phyloP scores from a whole-genome alignment of 2,888 invertebrate genomes.

The Atethmia centrago region DNA sequence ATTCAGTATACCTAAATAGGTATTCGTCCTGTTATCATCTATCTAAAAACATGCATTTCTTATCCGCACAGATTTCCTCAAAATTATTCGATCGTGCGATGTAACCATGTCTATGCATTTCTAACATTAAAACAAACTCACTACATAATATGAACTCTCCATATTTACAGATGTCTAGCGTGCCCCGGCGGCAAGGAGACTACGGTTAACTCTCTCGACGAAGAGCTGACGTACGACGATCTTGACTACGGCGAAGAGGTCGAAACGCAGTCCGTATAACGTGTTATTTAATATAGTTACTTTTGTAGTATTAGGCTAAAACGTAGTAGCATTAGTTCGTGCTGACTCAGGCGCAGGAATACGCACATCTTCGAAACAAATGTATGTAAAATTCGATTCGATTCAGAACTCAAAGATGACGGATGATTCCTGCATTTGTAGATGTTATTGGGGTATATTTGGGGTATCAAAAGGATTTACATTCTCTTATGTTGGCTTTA shows the following conservation, averaged over 20 bases:
- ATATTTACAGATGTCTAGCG: slow-evolving; percentile 89
- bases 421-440: neutral
- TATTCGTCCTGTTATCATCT: neutral
- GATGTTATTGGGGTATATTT: neutral
- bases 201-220: slow-evolving; percentile 89
- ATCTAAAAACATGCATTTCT: neutral
- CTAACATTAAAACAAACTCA: neutral
- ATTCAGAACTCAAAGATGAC: neutral
- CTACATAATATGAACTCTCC: neutral
- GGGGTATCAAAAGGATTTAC: neutral
- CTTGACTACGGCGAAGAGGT: slow-evolving; percentile 92
- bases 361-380: neutral
- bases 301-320: slow-evolving; percentile 23
- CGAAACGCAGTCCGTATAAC: slow-evolving; percentile 84
- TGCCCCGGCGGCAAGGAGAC: slow-evolving; percentile 91
- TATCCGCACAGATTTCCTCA: neutral
- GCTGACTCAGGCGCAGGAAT: neutral
- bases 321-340: slow-evolving; percentile 16
- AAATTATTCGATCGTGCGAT: neutral
- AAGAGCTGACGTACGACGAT: slow-evolving; percentile 90
- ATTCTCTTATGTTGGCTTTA: neutral
- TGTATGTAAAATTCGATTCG: no score
- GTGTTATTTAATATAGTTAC: neutral
- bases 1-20: neutral
- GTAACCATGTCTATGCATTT: neutral